phyloP scores from a whole-genome alignment of 2,888 invertebrate species.

The Diaphora mendica region DNA sequence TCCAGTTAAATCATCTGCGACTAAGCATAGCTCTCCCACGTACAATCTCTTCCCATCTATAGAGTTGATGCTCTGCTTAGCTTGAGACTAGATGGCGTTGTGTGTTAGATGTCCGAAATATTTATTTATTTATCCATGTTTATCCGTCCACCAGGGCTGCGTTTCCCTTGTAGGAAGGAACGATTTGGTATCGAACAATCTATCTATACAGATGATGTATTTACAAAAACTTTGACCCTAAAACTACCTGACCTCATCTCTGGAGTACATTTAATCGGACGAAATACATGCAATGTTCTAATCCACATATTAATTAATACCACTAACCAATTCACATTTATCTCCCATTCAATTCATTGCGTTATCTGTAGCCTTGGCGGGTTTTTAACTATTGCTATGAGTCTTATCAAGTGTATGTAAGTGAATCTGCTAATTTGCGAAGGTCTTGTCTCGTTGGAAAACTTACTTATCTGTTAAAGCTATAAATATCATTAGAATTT shows the following conservation, averaged over 20 bases:
- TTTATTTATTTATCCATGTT: no score
- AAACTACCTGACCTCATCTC: not conserved
- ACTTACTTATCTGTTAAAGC: not conserved
- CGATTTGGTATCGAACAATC: no score
- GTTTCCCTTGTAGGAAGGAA: no score
- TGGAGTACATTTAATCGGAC: not conserved
- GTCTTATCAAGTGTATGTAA: constrained; percentile 43
- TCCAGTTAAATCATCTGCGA: no score
- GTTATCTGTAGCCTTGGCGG: constrained; percentile 58
- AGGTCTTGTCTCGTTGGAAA: constrained; percentile 17
- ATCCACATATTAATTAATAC: constrained; percentile 44
- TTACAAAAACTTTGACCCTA: no score
- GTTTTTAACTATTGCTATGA: constrained; percentile 53
- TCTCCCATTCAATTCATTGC: constrained; percentile 52
- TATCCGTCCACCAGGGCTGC: no score
- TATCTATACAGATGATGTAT: no score
- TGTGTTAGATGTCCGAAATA: no score
- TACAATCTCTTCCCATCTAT: no score
- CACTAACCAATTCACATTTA: constrained; percentile 49
- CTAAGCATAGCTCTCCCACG: no score
- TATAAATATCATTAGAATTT: not conserved
- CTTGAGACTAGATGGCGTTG: no score
- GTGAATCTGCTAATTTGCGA: constrained; percentile 38
- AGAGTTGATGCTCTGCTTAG: no score
- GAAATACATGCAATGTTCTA: not conserved